These are phyloP conservation scores for Pipa parva DNA, from an alignment of 2,113 vertebrate genomes.

Conservation along the genomic window DNA sequence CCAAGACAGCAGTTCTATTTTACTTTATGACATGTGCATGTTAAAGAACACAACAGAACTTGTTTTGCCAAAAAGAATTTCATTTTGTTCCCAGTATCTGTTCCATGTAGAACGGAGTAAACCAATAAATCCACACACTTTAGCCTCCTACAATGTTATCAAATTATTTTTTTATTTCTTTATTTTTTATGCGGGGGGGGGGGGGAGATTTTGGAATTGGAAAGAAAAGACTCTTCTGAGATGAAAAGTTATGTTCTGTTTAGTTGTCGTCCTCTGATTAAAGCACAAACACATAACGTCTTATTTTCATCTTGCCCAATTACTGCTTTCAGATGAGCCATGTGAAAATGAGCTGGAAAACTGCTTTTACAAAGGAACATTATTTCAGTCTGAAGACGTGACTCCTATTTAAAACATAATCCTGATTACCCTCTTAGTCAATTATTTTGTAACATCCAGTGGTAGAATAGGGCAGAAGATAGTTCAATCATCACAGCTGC, in stretches of 20 bases:
- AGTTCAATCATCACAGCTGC: slow-evolving; percentile 42
- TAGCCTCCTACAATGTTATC: too few species aligned
- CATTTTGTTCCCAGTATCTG: too few species aligned
- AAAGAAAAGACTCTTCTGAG: slow-evolving; percentile 36
- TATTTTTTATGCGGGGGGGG: too few species aligned
- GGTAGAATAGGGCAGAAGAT: slow-evolving; percentile 40
- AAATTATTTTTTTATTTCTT: too few species aligned
- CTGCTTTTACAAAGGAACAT: slow-evolving; percentile 37
- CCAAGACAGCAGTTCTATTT: too few species aligned
- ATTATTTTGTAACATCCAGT: slow-evolving; percentile 43
- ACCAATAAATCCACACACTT: too few species aligned
- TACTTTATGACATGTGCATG: too few species aligned
- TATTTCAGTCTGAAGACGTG: slow-evolving; percentile 43
- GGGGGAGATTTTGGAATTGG: too few species aligned
- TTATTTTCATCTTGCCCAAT: slow-evolving; percentile 39
- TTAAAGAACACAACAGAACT: too few species aligned
- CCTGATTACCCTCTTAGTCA: slow-evolving; percentile 43
- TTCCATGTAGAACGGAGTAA: too few species aligned
- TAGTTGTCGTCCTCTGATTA: slow-evolving; percentile 22
- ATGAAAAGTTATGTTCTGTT: slow-evolving; percentile 35
- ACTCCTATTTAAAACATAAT: slow-evolving; percentile 44
- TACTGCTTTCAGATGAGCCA: slow-evolving; percentile 36
- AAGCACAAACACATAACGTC: slow-evolving; percentile 28
- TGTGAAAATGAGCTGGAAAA: slow-evolving; percentile 35
- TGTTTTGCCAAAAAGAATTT: too few species aligned